Evolutionary conservation across 2,113 vertebrate species (phyloP), one percentile per base, ranked within the genome.

Genomic region (Apteryx mantelli): DNA sequence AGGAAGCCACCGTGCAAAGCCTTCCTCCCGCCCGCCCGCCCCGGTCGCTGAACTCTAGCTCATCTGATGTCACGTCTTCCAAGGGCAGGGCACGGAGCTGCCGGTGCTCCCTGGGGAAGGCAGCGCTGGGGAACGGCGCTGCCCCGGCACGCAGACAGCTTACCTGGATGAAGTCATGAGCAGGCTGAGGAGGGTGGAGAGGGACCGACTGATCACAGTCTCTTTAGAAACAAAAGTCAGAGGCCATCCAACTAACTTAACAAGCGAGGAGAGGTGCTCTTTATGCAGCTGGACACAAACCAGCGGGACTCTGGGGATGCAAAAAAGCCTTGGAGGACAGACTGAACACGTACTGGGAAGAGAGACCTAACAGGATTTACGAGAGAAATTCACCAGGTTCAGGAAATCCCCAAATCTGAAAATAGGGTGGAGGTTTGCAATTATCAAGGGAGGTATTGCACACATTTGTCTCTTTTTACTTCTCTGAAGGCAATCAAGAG

Each of bases 131-230:
- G 44, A 17, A 16, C 17, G 18, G 46, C 18, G 46, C 46, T 48
- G 95, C 11, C 91, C 16, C 13, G 96, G 81, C 96, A 93, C 0
- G 93, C 94, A 30, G 36, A 2, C 5, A 4, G 61, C 94, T 42
- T 5, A 61, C 85, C 22, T 63, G 44, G 53, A 66, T 89, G 95
- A 95, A 88, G 80, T 91, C 90, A 90, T 10, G 5, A 82, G 75
- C 75, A 93, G 78, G 25, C 42, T 24, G 63, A 26, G 56, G 16
- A 91, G 65, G 70, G 81, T 6, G 77, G 61, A 71, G 3, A 16
- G 65, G 70, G 46, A 38, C 7, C 5, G 84, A 13, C 70, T 10
- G 52, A 48, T 48, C 13, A 1, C 28, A 9, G 73, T 38, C 9
- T 55, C 56, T 34, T 60, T 17, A 34, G 18, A 60, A 18, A 6